Evolutionary conservation across 2,113 vertebrate genomes (phyloP).

Genomic region (Dicaeum eximium): DNA sequence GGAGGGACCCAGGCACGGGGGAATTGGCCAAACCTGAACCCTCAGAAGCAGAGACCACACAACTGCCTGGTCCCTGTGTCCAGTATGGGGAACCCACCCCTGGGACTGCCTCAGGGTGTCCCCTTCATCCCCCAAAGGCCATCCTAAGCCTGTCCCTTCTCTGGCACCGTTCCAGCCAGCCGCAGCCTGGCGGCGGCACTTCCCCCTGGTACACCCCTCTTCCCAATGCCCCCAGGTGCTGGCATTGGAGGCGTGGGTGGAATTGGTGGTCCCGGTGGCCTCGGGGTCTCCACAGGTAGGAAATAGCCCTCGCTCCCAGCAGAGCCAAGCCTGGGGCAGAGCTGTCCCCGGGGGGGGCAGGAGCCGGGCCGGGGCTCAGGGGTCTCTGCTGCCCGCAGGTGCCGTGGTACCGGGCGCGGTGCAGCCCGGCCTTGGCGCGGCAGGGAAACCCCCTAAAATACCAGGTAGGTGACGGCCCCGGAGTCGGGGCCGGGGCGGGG

Average conservation of each 20-base stretch:
- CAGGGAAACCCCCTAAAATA: slow-evolving; percentile 75
- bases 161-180: fast-evolving
- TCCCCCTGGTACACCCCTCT: background rate
- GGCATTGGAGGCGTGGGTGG: slow-evolving; percentile 42
- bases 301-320: background rate
- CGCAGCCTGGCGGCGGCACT: background rate
- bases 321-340: background rate
- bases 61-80: background rate
- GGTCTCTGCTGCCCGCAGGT: slow-evolving; percentile 56
- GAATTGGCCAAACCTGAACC: background rate
- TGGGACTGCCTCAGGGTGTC: background rate
- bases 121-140: background rate
- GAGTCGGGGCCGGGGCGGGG: background rate
- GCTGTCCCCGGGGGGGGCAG: background rate
- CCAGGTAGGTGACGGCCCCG: slow-evolving; percentile 61
- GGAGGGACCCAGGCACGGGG: fast-evolving
- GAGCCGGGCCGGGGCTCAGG: background rate
- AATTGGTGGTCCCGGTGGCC: slow-evolving; percentile 13
- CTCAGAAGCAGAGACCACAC: background rate
- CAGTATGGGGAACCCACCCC: background rate
- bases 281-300: slow-evolving; percentile 68
- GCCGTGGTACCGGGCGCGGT: slow-evolving; percentile 53
- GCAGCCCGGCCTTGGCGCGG: slow-evolving; percentile 62
- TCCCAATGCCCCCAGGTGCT: slow-evolving; percentile 16
- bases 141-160: background rate